Evolutionary conservation across 2,113 vertebrate genomes (phyloP), one percentile per base, ranked within the genome.

Genomic region (Rhea americana): DNA sequence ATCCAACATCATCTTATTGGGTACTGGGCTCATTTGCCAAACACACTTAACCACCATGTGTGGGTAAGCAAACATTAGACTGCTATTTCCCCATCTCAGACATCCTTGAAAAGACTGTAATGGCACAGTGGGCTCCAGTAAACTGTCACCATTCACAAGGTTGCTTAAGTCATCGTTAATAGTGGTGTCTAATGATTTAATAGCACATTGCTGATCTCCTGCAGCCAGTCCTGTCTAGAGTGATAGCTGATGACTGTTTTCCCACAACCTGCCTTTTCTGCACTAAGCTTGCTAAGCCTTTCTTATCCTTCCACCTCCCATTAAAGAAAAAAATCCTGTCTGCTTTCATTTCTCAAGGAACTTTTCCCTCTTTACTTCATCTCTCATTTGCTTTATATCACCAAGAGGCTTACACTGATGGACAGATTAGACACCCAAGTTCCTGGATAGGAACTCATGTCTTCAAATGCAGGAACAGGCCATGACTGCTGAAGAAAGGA

Each of bases 81-180:
- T 3, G 74, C 3, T 81, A 94, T 94, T 96, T 87, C 85, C 85
- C 85, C 59, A 43, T 37, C 58, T 85, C 89, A 91, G 90, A 50
- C 20, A 82, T 62, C 70, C 78, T 18, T 58, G 30, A 63, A 91
- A 77, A 30, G 11, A 10, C 84, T 62, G 35, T 5, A 80, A 0
- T 13, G 16, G 22, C 7, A 3, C 2, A 3, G 75, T 22, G 58
- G 5, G 15, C 63, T 82, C 43, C 35, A 66, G 28, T 55, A 72
- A 89, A 51, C 58, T 82, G 30, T 41, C 26, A 30, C 53, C 80
- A 62, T 90, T 93, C 41, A 80, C n/a, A 73, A 20, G 37, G 10
- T 30, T 59, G 13, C 82, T 61, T 68, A 70, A 50, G 79, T 79
- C 37, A 84, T 47, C 55, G 55, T 56, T 55, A 28, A 45, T 22